Conservation (phyloP, 1,140 invertebrate genomes). For the Lasioglossum baleicum region DNA sequence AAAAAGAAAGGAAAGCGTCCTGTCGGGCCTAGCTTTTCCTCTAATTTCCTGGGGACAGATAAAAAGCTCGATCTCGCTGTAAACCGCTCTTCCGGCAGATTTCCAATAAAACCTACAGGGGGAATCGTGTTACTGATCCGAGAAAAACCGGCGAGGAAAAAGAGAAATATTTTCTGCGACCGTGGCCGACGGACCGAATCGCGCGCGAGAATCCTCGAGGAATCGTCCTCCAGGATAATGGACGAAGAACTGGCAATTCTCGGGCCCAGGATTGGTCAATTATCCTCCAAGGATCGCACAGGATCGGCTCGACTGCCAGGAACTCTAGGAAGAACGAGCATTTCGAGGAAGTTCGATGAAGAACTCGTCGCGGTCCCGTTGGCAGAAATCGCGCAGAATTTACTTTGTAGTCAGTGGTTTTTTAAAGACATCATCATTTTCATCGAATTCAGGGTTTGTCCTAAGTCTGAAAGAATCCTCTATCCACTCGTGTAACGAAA, state of each 20-base stretch:
- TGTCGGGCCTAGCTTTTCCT: too few species aligned
- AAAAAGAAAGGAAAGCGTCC: too few species aligned
- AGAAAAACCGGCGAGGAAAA: background rate
- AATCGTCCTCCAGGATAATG: constrained; percentile 7
- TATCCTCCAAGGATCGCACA: background rate
- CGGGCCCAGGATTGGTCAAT: constrained; percentile 8
- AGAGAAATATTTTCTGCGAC: background rate
- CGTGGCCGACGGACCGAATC: constrained; percentile 2
- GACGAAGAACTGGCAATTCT: background rate
- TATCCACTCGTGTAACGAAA: too few species aligned
- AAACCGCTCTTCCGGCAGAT: background rate
- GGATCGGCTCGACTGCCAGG: background rate
- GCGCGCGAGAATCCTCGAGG: background rate
- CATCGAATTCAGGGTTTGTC: too few species aligned
- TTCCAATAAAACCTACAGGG: background rate
- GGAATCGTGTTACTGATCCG: background rate
- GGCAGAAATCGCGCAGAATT: too few species aligned
- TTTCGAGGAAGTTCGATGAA: too few species aligned
- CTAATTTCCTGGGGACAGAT: too few species aligned
- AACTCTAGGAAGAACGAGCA: constrained; percentile 1
- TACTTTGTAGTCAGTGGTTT: too few species aligned
- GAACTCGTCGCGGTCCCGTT: too few species aligned
- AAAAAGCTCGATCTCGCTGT: too few species aligned
- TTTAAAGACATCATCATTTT: too few species aligned
- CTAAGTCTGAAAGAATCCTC: too few species aligned